Evolutionary conservation across 2,797 vertebrate species (phyloP).

Genomic region (Sebastiscus albofasciatus): DNA sequence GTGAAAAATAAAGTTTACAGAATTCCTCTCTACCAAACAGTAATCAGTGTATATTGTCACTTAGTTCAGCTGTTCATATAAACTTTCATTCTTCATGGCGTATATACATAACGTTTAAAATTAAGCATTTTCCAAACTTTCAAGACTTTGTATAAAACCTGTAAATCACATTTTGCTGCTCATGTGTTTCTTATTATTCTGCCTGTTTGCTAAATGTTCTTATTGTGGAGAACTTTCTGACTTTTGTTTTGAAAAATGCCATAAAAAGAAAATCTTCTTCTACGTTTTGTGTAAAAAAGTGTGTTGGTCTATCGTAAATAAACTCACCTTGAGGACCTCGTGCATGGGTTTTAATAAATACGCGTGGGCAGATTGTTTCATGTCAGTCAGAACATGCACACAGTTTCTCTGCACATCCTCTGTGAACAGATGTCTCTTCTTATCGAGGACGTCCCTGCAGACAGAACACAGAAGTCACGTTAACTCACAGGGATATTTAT

Average conservation of each 20-base stretch:
- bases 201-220: not conserved
- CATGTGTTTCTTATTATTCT: not conserved
- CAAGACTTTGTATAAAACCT: not conserved
- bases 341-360: constrained; percentile 66
- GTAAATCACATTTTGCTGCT: not conserved
- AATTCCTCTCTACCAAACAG: not conserved
- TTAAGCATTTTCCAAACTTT: not conserved
- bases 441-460: constrained; percentile 69
- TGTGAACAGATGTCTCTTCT: constrained; percentile 43
- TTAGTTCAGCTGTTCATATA: no score
- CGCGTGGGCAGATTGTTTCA: constrained; percentile 55
- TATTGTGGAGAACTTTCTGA: not conserved
- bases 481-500: not conserved
- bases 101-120: not conserved
- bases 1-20: not conserved
- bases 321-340: constrained; percentile 67
- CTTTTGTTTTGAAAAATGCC: not conserved
- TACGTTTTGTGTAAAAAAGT: not conserved
- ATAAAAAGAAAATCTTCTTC: not conserved
- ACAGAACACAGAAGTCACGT: not conserved
- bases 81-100: not conserved
- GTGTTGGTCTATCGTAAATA: not conserved
- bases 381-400: constrained; percentile 48
- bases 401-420: constrained; percentile 39
- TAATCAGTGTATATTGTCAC: not conserved